These are phyloP conservation scores for Myotis davidii DNA, from an alignment of 2,113 vertebrate species.

Conservation along the genomic window DNA sequence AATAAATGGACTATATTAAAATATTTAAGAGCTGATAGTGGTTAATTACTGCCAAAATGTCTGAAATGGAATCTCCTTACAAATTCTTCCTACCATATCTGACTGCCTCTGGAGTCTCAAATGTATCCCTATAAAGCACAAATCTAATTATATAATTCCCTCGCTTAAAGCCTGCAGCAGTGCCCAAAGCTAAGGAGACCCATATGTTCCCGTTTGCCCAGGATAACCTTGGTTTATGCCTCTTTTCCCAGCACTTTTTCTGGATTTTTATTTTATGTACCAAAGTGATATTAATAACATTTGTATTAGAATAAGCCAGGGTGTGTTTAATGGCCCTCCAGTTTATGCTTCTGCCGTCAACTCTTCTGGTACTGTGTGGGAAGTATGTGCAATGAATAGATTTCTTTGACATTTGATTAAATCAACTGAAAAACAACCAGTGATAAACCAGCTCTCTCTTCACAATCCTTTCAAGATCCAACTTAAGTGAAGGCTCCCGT, in stretches of 20 bases:
- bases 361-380: neutral
- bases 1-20: neutral
- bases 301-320: neutral
- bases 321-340: neutral
- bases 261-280: conserved; percentile 1
- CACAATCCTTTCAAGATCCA: neutral
- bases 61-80: neutral
- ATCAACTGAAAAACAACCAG: neutral
- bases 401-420: conserved; percentile 13
- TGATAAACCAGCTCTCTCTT: neutral
- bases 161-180: neutral
- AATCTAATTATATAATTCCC: neutral
- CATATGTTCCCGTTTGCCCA: neutral
- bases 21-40: neutral
- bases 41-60: neutral
- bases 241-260: neutral
- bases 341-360: neutral
- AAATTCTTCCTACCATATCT: neutral
- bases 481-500: neutral
- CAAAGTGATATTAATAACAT: neutral
- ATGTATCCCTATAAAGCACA: neutral
- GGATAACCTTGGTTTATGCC: neutral
- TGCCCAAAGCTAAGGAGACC: neutral
- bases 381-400: neutral
- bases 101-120: neutral